phyloP scores from a whole-genome alignment of 2,797 vertebrate genomes.

The Gadopsis marmoratus region DNA sequence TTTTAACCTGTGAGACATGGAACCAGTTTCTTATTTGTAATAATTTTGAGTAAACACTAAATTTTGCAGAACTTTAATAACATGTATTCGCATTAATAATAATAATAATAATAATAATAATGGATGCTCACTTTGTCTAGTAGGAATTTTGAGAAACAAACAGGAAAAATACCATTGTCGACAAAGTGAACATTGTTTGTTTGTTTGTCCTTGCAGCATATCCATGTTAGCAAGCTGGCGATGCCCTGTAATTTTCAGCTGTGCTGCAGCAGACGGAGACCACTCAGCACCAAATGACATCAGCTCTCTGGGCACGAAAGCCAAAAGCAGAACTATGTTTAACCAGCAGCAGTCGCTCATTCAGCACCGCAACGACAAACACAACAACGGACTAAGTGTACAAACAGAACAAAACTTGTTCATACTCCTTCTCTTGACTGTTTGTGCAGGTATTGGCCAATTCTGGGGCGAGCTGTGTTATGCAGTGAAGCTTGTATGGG shows the following conservation, averaged over 20 bases:
- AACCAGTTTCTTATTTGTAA: not conserved
- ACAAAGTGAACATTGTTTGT: slow-evolving; percentile 26
- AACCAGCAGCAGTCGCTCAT: slow-evolving; percentile 25
- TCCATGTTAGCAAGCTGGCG: slow-evolving; percentile 46
- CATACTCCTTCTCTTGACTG: slow-evolving; percentile 8
- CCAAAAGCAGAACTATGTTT: slow-evolving; percentile 29
- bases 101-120: not conserved
- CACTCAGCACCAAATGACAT: slow-evolving; percentile 48
- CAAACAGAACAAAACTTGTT: slow-evolving; percentile 13
- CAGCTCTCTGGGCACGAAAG: slow-evolving; percentile 42
- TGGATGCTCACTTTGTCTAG: too few species aligned
- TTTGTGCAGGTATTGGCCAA: slow-evolving; percentile 51
- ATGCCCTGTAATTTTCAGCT: slow-evolving; percentile 62
- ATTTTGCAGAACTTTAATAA: not conserved
- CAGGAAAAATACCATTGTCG: not conserved
- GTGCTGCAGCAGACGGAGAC: slow-evolving; percentile 42
- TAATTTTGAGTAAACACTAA: not conserved
- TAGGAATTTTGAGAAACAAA: not conserved
- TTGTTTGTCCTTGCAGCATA: slow-evolving; percentile 47
- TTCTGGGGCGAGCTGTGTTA: slow-evolving; percentile 38
- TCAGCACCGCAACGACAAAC: slow-evolving; percentile 23
- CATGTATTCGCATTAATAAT: not conserved
- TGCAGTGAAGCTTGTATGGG: slow-evolving; percentile 22
- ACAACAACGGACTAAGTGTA: not conserved
- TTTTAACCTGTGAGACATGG: not conserved